Conservation (phyloP, 2,888 invertebrate species). For the Auanema sp. region DNA sequence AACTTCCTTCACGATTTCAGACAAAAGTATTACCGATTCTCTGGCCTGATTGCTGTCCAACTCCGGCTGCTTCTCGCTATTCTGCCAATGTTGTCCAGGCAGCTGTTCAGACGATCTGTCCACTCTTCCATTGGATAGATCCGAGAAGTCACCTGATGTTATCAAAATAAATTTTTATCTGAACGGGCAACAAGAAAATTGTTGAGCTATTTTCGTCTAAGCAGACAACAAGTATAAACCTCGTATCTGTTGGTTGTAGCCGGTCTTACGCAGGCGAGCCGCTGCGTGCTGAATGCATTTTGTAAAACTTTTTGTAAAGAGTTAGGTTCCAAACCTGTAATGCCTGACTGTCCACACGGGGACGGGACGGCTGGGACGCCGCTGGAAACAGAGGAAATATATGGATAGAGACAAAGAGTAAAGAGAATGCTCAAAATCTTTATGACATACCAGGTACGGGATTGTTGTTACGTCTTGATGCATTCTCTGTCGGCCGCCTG, state of each 20-base stretch:
- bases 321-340: slow-evolving; percentile 50
- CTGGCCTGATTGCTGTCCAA: slow-evolving; percentile 54
- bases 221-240: slow-evolving; percentile 11
- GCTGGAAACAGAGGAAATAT: slow-evolving; percentile 30
- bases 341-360: slow-evolving; percentile 60
- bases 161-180: too few relatives aligned
- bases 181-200: slow-evolving; percentile 30
- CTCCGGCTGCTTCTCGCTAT: slow-evolving; percentile 50
- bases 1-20: background rate
- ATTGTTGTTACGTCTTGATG: slow-evolving; percentile 58
- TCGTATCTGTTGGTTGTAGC: slow-evolving; percentile 58
- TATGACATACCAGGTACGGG: slow-evolving; percentile 39
- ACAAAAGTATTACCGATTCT: slow-evolving; percentile 46
- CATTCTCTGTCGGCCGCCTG: slow-evolving; percentile 61
- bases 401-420: too few relatives aligned
- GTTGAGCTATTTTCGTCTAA: slow-evolving; percentile 1
- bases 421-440: slow-evolving; percentile 1
- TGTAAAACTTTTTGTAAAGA: too few relatives aligned
- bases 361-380: slow-evolving; percentile 53
- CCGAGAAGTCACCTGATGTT: slow-evolving; percentile 42
- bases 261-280: slow-evolving; percentile 63
- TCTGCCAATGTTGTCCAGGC: slow-evolving; percentile 61
- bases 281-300: slow-evolving; percentile 58
- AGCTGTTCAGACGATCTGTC: slow-evolving; percentile 58
- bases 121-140: slow-evolving; percentile 43